Evolutionary conservation across 2,888 invertebrate genomes (phyloP), one percentile per base, ranked within the genome.

Genomic region (Mimas tiliae): DNA sequence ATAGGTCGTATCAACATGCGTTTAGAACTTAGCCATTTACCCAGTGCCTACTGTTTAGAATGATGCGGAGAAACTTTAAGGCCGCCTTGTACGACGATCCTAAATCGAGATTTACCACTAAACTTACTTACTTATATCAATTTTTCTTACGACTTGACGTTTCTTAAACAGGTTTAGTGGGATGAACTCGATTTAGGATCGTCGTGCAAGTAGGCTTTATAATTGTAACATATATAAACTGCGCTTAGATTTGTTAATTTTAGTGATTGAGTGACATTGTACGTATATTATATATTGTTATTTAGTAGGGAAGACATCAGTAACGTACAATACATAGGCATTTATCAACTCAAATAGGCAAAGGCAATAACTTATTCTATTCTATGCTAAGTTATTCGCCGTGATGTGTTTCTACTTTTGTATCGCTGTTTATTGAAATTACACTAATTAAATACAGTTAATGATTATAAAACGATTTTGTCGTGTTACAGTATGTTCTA

Each of bases 371-470:
- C 2, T 27, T 3, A 27, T 4, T 27, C 27, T n/a, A n/a, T n/a
- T n/a, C n/a, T n/a, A n/a, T n/a, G n/a, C 2, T 27, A 27, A 27
- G 27, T 3, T 27, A 27, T 27, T 27, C 27, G 38, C 55, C 9
- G 16, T 42, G 58, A 58, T 58, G 11, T 16, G 42, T 58, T 58
- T 58, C 58, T 19, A 58, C 38, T 58, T 58, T 42, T 19, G 19
- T 19, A 19, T 16, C 19, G 58, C 38, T 58, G 58, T 38, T 64
- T 51, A 51, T 19, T 62, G 45, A 47, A 33, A 63, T 48, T 47
- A 63, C 48, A 50, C 78, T 78, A 82, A 19, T 51, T 38, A 64
- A 51, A 66, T 74, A 80, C 70, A 77, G 70, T 71, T 78, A 75
- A 72, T 71, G 67, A 70, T 74, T 72, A 74, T 12, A 48, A 53